Evolutionary conservation across 2,113 vertebrate species (phyloP).

Genomic region (Nestor notabilis): DNA sequence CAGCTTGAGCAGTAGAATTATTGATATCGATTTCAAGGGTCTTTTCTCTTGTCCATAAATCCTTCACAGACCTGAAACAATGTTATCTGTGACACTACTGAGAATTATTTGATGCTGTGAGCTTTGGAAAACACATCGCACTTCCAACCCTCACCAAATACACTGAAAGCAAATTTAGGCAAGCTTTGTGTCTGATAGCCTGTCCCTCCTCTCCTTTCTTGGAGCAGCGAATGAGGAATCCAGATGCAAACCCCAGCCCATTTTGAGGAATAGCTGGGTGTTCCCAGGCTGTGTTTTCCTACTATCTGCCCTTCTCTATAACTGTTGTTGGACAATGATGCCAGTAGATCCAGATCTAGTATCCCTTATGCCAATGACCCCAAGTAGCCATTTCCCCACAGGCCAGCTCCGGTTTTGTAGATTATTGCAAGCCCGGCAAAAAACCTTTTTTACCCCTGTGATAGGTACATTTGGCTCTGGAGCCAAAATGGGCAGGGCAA

Average conservation of each 20-base stretch:
- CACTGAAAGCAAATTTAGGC: neutral
- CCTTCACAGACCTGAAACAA: neutral
- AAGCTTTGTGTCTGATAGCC: too few relatives aligned
- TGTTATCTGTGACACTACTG: neutral
- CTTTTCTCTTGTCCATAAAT: constrained; percentile 6
- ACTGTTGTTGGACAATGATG: neutral
- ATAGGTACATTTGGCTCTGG: neutral
- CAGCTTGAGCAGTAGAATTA: neutral
- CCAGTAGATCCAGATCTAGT: neutral
- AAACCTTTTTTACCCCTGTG: neutral
- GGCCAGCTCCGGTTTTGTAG: neutral
- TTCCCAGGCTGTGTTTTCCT: neutral
- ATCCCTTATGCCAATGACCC: neutral
- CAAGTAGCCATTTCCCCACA: neutral
- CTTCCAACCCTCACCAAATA: neutral
- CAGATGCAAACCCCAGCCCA: neutral
- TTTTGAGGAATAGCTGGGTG: neutral
- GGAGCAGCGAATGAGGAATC: neutral
- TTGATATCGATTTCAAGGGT: neutral
- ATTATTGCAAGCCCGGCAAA: neutral
- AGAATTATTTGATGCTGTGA: neutral
- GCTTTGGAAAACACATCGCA: neutral
- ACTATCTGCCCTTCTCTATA: neutral
- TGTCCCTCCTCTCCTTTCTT: neutral
- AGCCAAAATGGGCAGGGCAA: neutral